Percentiles rank a stretch among this genome's conserved stretches.
Evolutionary conservation across 2,797 vertebrate genomes (phyloP).

Genomic region (Chelidonichthys spinosus): DNA sequence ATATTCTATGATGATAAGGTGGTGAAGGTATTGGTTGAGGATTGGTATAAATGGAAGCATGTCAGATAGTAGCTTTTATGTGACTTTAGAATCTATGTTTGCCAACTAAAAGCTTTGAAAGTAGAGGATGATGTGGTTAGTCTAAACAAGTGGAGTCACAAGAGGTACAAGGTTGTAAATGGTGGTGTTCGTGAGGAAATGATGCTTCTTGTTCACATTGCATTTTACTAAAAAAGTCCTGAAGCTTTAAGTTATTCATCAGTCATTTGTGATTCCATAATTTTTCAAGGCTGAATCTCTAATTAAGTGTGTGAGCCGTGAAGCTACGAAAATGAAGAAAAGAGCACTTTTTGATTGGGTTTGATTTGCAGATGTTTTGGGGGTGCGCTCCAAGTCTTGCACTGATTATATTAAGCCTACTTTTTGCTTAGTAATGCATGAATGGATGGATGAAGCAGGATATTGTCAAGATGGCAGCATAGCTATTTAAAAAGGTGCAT

Average conservation of each 20-base stretch:
- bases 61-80: neutral
- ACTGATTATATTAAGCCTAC: conserved; percentile 30
- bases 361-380: conserved; percentile 46
- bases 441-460: neutral
- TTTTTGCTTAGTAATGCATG: neutral
- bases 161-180: neutral
- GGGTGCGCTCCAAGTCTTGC: neutral
- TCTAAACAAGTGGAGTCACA: conserved; percentile 6
- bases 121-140: neutral
- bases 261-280: neutral
- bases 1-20: no score
- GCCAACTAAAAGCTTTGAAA: conserved; percentile 10
- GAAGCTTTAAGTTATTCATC: neutral
- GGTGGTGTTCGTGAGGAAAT: neutral
- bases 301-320: conserved; percentile 13
- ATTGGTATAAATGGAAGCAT: neutral
- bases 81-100: conserved; percentile 6
- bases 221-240: neutral
- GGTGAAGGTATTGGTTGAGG: neutral
- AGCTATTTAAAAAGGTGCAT: conserved; percentile 3
- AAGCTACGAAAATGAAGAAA: conserved; percentile 16
- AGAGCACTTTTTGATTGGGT: conserved; percentile 32
- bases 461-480: neutral
- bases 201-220: neutral
- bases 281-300: conserved; percentile 15